Base-by-base conservation (phyloP, 2,797 vertebrate species). In the Micropoecilia bifurca region DNA sequence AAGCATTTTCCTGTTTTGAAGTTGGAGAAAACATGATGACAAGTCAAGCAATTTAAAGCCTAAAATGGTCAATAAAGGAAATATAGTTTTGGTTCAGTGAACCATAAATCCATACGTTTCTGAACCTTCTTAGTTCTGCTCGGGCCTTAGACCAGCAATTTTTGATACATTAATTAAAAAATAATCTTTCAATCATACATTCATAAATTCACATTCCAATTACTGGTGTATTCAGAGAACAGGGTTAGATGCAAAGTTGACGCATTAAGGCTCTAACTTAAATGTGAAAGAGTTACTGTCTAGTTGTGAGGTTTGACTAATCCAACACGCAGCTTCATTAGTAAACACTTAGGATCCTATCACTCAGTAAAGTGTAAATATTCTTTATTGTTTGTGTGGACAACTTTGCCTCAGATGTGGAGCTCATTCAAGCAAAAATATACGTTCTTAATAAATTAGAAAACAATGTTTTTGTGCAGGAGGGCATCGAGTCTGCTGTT, bases 401-500 rank as follows among this genome's bases (percentile, higher is more conserved):
- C 77, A 68, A 69, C 77, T 28, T 39, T 74, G 71, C 13, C 3
- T 36, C 13, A 18, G 90, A 75, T 80, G 88, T 86, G 90, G 82
- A 82, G 76, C 82, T 57, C 46, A 73, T 45, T 84, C 68, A 63
- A 33, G 59, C 59, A 36, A 71, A 71, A 82, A 71, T 77, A 69
- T 63, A 43, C 83, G 57, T 82, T 73, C 66, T 80, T 39, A 80
- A 76, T 76, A 83, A 82, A 53, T 77, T 22, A 75, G 77, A 68
- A 80, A 73, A 77, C 43, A 20, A 78, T 82, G 71, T 84, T 85
- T 69, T 82, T 85, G 68, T 87, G 43, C 69, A 66, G 79, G 79
- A 80, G 79, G 83, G 78, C 87, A 84, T 83, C 80, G 73, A 78
- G 84, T 89, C 81, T 80, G 86, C 88, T 85, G 84, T 83, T 83